Percentiles rank a stretch among this genome's conserved stretches.
phyloP scores from a whole-genome alignment of 2,888 invertebrate genomes.

The Orchesella flavescens region DNA sequence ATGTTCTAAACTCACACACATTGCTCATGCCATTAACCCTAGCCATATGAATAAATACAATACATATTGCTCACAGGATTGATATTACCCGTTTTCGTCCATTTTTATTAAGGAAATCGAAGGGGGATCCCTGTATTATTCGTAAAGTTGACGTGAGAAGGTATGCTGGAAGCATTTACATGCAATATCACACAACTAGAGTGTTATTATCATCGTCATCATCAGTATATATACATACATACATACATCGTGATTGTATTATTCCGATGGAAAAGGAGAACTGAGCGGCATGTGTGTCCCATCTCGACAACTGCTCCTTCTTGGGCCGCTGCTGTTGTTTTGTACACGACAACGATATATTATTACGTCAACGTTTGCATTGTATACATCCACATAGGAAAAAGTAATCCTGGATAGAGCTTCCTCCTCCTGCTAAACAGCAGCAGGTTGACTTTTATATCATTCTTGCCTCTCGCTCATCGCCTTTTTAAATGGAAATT shows the following conservation, averaged over 20 bases:
- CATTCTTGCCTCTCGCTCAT: constrained; percentile 23
- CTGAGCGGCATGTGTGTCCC: constrained; percentile 51
- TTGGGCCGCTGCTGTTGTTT: not conserved
- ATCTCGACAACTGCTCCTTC: constrained; percentile 38
- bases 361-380: constrained; percentile 18
- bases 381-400: not conserved
- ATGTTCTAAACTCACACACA: not conserved
- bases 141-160: constrained; percentile 36
- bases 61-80: not conserved
- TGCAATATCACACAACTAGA: not conserved
- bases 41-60: constrained; percentile 51
- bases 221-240: not conserved
- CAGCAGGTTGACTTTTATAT: constrained; percentile 56
- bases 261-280: constrained; percentile 15
- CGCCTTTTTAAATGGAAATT: constrained; percentile 59
- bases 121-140: constrained; percentile 25
- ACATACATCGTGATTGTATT: not conserved
- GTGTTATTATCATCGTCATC: constrained; percentile 30
- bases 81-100: constrained; percentile 13
- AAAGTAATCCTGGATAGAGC: constrained; percentile 1
- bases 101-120: constrained; percentile 45
- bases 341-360: constrained; percentile 40
- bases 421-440: not conserved
- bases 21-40: not conserved
- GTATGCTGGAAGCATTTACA: constrained; percentile 13